These are phyloP conservation scores for Stramonita haemastoma DNA, from an alignment of 2,888 invertebrate genomes.

Conservation along the genomic window DNA sequence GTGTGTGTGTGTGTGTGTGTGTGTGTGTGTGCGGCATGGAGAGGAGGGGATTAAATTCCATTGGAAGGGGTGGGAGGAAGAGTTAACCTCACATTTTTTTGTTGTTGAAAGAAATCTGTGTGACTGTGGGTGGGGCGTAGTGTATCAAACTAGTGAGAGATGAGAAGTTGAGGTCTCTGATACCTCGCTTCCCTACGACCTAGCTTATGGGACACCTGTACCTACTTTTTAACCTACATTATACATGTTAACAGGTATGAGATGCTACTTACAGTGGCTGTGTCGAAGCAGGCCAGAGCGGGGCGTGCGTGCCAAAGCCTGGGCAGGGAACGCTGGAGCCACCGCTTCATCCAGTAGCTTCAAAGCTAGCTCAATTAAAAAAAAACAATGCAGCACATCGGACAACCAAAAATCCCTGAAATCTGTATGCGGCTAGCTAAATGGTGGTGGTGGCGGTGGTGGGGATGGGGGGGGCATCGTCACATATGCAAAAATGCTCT, in stretches of 20 bases:
- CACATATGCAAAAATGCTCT: background rate
- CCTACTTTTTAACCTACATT: background rate
- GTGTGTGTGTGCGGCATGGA: too few relatives aligned
- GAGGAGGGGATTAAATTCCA: too few relatives aligned
- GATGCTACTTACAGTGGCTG: slow-evolving; percentile 59
- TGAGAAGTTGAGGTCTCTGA: background rate
- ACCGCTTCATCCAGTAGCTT: slow-evolving; percentile 72
- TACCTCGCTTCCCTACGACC: background rate
- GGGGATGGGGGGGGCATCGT: background rate
- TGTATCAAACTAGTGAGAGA: too few relatives aligned
- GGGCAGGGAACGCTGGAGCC: slow-evolving; percentile 54
- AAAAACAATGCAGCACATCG: background rate
- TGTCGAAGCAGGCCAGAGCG: slow-evolving; percentile 55
- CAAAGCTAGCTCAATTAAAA: slow-evolving; percentile 57
- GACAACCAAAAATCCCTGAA: background rate
- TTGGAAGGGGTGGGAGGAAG: too few relatives aligned
- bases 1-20: too few relatives aligned
- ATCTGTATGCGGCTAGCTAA: background rate
- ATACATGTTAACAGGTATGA: background rate
- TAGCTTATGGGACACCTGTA: background rate
- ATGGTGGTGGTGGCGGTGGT: background rate
- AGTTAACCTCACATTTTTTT: too few relatives aligned
- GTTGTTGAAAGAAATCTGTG: too few relatives aligned
- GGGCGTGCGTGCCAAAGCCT: slow-evolving; percentile 58
- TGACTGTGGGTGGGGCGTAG: too few relatives aligned